Conservation (phyloP, 35 echinoderm and acorn worm species). For the Anneissia japonica region DNA sequence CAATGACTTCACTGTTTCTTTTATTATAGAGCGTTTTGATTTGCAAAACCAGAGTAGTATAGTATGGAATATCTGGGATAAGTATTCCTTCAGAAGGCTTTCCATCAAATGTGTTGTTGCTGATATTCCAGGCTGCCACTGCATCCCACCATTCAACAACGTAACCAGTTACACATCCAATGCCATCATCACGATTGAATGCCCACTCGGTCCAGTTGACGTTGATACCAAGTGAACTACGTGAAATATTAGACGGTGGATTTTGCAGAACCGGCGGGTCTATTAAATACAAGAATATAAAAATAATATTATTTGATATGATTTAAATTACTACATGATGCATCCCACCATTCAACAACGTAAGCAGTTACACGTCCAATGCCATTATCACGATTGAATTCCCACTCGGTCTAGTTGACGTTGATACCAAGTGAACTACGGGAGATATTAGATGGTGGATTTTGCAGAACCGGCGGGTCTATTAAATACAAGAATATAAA, state of each 20-base stretch:
- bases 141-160: neutral
- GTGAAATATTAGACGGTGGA: neutral
- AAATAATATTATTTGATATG: no score
- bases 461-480: no score
- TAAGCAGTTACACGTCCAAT: no score
- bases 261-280: neutral
- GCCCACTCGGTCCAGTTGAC: neutral
- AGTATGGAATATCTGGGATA: neutral
- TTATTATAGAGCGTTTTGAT: neutral
- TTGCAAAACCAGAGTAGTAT: neutral
- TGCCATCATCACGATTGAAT: neutral
- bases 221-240: neutral
- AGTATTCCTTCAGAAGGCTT: neutral
- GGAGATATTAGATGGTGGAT: no score
- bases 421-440: no score
- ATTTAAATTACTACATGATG: no score
- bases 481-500: no score
- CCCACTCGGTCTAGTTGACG: no score
- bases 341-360: no score
- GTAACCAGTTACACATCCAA: neutral
- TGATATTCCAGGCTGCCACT: neutral
- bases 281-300: no score
- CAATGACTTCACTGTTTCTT: neutral
- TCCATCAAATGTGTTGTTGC: neutral
- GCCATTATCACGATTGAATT: no score